Conservation (phyloP, 2,113 vertebrate genomes). For the Perca fluviatilis region DNA sequence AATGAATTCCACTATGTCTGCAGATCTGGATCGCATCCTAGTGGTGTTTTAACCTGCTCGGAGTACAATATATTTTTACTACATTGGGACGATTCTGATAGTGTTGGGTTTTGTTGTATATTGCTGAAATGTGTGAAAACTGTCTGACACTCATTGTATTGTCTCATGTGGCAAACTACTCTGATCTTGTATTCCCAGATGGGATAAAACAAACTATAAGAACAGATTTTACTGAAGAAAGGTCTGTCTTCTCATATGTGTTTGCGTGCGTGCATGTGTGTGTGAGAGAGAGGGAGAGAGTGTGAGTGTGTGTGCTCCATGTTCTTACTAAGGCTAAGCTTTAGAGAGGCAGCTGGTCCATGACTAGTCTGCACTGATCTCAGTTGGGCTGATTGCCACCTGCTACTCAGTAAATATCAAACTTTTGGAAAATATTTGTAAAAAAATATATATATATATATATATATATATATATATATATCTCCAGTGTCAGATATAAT, state of each 20-base stretch:
- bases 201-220: slow-evolving; percentile 41
- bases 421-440: slow-evolving; percentile 29
- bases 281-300: too few relatives aligned
- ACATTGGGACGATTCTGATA: slow-evolving; percentile 17
- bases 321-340: slow-evolving; percentile 51
- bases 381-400: slow-evolving; percentile 5
- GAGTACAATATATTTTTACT: slow-evolving; percentile 26
- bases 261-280: slow-evolving; percentile 7
- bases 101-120: slow-evolving; percentile 1
- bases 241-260: slow-evolving; percentile 44
- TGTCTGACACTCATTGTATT: slow-evolving; percentile 23
- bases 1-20: slow-evolving; percentile 47
- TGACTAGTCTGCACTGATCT: slow-evolving; percentile 44
- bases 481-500: neutral
- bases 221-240: slow-evolving; percentile 45
- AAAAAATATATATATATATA: neutral
- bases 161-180: slow-evolving; percentile 35
- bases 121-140: slow-evolving; percentile 33
- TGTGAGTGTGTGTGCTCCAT: slow-evolving; percentile 2
- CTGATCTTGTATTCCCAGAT: slow-evolving; percentile 32
- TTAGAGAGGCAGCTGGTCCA: slow-evolving; percentile 47
- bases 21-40: slow-evolving; percentile 41
- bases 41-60: slow-evolving; percentile 30
- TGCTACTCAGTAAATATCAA: slow-evolving; percentile 40
- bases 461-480: too few relatives aligned